Percentiles rank a stretch among this genome's conserved stretches.
phyloP scores from a whole-genome alignment of 2,888 invertebrate genomes.

The Cantharis rufa region DNA sequence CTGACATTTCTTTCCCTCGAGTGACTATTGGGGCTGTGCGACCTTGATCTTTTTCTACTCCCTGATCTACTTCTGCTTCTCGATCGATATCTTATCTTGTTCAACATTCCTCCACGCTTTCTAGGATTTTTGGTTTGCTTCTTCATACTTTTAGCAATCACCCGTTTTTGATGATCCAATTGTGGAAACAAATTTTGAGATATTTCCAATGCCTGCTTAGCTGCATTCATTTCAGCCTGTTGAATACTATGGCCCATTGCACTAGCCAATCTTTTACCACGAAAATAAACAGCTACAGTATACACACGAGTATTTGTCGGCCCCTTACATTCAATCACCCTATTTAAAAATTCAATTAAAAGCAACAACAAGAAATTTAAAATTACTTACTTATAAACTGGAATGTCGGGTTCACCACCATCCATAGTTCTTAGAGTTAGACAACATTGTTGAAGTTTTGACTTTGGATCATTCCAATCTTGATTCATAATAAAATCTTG shows the following conservation, averaged over 20 bases:
- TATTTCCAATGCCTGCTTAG: constrained; percentile 83
- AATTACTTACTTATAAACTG: constrained; percentile 82
- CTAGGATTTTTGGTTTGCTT: constrained; percentile 60
- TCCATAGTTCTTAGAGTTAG: constrained; percentile 93
- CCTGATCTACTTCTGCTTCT: constrained; percentile 21
- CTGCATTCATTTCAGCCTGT: constrained; percentile 98
- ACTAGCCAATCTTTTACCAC: constrained; percentile 83
- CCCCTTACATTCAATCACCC: constrained; percentile 93
- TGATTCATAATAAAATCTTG: constrained; percentile 98
- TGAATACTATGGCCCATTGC: constrained; percentile 95
- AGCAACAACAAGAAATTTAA: background rate
- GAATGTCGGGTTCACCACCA: constrained; percentile 96
- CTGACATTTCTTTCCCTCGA: background rate
- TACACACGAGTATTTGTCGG: constrained; percentile 97
- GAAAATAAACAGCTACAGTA: constrained; percentile 97
- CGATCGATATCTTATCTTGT: constrained; percentile 3
- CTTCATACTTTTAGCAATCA: constrained; percentile 85
- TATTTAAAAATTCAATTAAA: constrained; percentile 47
- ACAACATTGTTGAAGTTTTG: constrained; percentile 98
- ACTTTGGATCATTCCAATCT: constrained; percentile 99
- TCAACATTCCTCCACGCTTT: constrained; percentile 21
- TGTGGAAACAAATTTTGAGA: constrained; percentile 90
- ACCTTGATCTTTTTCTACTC: background rate
- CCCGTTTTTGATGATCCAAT: constrained; percentile 86
- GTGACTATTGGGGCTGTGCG: background rate